Conservation (phyloP, 2,888 invertebrate species). For the Polydrusus tereticollis region DNA sequence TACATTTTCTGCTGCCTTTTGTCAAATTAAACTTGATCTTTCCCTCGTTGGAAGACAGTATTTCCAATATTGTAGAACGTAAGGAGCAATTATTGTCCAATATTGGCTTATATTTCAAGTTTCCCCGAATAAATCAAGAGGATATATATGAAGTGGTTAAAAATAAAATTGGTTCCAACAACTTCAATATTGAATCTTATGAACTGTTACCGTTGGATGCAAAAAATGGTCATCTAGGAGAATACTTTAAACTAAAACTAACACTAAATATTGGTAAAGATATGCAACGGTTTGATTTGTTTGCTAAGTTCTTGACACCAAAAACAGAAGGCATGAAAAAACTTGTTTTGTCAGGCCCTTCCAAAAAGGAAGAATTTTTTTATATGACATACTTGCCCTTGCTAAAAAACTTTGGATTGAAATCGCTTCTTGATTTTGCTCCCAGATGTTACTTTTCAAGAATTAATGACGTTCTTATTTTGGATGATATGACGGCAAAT, state of each 20-base stretch:
- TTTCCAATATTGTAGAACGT: background rate
- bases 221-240: constrained; percentile 57
- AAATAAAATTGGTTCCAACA: constrained; percentile 50
- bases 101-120: constrained; percentile 27
- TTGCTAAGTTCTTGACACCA: constrained; percentile 3
- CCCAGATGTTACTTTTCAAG: constrained; percentile 62
- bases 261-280: background rate
- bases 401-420: constrained; percentile 57
- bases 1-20: constrained; percentile 28
- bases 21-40: constrained; percentile 19
- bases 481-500: constrained; percentile 61
- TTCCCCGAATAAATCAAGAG: constrained; percentile 51
- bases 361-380: constrained; percentile 58
- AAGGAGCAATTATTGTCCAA: constrained; percentile 18
- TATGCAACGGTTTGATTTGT: background rate
- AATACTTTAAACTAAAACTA: constrained; percentile 53
- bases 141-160: constrained; percentile 55
- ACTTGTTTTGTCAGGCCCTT: constrained; percentile 5
- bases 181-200: constrained; percentile 50
- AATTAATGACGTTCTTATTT: constrained; percentile 59
- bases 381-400: constrained; percentile 64
- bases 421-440: constrained; percentile 53
- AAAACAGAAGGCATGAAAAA: background rate
- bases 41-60: background rate
- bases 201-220: constrained; percentile 49